Evolutionary conservation across 53 echinoderm and acorn worm species (phyloP), one percentile per base, ranked within the genome.

Genomic region (Stichopus horrens): DNA sequence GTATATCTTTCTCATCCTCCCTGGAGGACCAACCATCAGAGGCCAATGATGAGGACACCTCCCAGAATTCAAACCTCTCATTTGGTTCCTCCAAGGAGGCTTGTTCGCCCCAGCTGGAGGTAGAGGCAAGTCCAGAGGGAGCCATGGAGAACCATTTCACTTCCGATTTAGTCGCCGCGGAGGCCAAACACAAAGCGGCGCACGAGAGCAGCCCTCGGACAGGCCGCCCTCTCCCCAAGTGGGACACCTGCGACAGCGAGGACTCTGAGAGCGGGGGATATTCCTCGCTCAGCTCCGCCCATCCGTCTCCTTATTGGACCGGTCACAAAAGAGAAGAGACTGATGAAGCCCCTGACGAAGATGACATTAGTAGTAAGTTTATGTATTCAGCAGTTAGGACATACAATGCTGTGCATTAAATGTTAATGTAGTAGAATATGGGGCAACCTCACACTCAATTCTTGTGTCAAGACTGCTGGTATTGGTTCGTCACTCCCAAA

Each of bases 1-100:
- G 87, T 54, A 75, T 87, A 53, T 87, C 87, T 9, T 87, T 87
- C 13, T 74, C 74, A 5, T 87, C 87, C 1, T 87, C 87, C 54
- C 87, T 87, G 19, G 87, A 87, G 18, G 87, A 87, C 53, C 87
- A 87, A 23, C 87, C 87, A 11, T 87, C 87, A n/a, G 87, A 87
- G 16, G 23, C 74, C 5, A 87, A 87, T 58, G 87, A 87, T 87
- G 87, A 87, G 55, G 87, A 87, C 75, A 87, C 87, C 74, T 87
- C 87, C 74, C 87, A 87, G 87, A 74, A 87, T 87, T 87, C 87
- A 73, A 87, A 87, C 54, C 87, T 87, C 74, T 87, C 87, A 18
- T 87, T 87, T 11, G 87, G 75, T 18, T 87, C 87, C 8, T 87
- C 87, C 87, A 87, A 87, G 57, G 87, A 87, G 21, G 52, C 86